phyloP scores from a whole-genome alignment of 2,113 vertebrate genomes.

The Dunckerocampus dactyliophorus region DNA sequence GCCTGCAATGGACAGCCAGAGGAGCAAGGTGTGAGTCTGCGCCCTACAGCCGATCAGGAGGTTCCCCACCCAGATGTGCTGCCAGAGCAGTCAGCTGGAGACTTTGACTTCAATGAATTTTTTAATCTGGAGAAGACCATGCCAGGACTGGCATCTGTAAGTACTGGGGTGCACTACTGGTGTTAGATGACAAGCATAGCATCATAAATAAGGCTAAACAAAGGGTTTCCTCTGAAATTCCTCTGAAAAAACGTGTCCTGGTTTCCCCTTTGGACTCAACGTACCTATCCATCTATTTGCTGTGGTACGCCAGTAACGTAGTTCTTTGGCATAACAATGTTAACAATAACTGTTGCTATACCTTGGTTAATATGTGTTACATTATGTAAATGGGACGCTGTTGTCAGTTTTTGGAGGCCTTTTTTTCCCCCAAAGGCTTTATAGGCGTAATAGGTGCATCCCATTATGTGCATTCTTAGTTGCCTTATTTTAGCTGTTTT shows the following conservation, averaged over 20 bases:
- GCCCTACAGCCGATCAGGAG: conserved; percentile 85
- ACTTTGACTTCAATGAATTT: conserved; percentile 98
- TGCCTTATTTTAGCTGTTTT: no score
- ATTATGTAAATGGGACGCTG: conserved; percentile 14
- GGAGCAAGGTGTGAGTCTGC: conserved; percentile 72
- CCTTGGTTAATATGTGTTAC: no score
- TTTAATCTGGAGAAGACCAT: conserved; percentile 97
- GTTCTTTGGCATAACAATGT: no score
- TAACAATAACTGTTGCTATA: no score
- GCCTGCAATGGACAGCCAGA: conserved; percentile 87
- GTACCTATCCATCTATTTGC: neutral
- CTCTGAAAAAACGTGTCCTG: neutral
- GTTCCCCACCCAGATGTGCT: conserved; percentile 83
- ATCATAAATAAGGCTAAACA: neutral
- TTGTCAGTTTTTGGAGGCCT: neutral
- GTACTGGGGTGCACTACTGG: conserved; percentile 62
- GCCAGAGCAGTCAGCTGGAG: conserved; percentile 84
- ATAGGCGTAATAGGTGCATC: neutral
- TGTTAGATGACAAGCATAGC: neutral
- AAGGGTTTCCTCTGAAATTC: neutral
- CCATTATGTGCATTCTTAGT: neutral
- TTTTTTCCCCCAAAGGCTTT: conserved; percentile 1
- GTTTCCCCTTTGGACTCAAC: neutral
- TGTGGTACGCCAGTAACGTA: neutral
- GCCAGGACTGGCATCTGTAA: conserved; percentile 95